phyloP scores from a whole-genome alignment of 2,797 vertebrate species.

The Melanotaenia maccullochi region DNA sequence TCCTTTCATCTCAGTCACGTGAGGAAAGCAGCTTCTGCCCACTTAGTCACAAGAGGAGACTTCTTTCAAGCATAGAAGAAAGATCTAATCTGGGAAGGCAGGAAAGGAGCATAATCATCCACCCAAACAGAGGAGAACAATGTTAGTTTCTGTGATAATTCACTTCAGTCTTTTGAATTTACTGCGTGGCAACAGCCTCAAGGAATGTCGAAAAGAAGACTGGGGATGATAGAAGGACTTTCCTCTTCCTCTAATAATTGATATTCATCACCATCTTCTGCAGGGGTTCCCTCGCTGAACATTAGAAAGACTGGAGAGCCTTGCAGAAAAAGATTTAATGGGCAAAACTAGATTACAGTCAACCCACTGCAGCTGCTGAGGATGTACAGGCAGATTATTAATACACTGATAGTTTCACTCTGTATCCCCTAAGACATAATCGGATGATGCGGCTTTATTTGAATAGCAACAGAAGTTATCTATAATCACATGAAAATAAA shows the following conservation, averaged over 20 bases:
- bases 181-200: constrained; percentile 31
- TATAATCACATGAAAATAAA: constrained; percentile 27
- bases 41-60: constrained; percentile 52
- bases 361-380: constrained; percentile 22
- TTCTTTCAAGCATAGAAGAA: constrained; percentile 35
- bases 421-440: constrained; percentile 25
- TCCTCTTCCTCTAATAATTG: constrained; percentile 42
- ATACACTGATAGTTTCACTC: constrained; percentile 21
- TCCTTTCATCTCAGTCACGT: constrained; percentile 62
- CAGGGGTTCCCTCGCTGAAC: constrained; percentile 40
- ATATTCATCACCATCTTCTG: constrained; percentile 64
- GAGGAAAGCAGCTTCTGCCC: constrained; percentile 53
- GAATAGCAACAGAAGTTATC: constrained; percentile 27
- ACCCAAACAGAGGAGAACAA: constrained; percentile 28
- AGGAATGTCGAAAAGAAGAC: constrained; percentile 23
- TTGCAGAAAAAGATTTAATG: constrained; percentile 30
- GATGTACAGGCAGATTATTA: constrained; percentile 31
- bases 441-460: constrained; percentile 28
- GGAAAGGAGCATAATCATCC: constrained; percentile 47
- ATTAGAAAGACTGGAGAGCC: constrained; percentile 34
- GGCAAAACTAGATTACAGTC: constrained; percentile 50
- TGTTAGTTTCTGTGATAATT: constrained; percentile 9
- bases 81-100: constrained; percentile 56
- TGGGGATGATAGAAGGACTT: constrained; percentile 33
- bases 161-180: constrained; percentile 14